Evolutionary conservation across 2,113 vertebrate genomes (phyloP).

Genomic region (Chloebia gouldiae): DNA sequence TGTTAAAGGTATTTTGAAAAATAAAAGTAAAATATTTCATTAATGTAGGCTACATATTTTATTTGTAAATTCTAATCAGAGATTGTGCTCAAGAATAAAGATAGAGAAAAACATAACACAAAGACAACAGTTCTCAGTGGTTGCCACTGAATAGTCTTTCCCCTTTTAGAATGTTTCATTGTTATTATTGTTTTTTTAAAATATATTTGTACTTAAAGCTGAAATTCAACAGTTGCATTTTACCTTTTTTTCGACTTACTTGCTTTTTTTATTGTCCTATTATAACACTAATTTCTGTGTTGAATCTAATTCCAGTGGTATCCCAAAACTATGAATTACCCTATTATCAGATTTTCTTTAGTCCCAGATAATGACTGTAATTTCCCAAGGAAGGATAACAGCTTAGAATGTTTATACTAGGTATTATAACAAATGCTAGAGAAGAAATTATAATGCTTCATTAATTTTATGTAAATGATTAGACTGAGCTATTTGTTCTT

Average conservation of each 20-base stretch:
- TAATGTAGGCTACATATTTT: not conserved
- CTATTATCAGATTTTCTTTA: not conserved
- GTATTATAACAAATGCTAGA: not conserved
- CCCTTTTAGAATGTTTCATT: not conserved
- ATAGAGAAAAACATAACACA: not conserved
- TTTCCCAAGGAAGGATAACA: not conserved
- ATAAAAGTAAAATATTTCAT: not conserved
- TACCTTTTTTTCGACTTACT: not conserved
- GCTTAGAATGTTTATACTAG: not conserved
- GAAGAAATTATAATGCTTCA: not conserved
- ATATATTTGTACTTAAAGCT: not conserved
- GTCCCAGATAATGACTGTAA: not conserved
- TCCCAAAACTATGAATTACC: not conserved
- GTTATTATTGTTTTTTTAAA: not conserved
- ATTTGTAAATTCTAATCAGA: not conserved
- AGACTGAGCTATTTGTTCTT: not conserved
- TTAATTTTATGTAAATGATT: constrained; percentile 9
- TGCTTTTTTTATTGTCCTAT: not conserved
- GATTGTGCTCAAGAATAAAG: not conserved
- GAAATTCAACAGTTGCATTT: not conserved
- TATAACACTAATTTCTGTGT: not conserved
- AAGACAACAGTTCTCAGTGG: not conserved
- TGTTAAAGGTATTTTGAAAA: not conserved
- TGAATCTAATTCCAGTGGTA: not conserved
- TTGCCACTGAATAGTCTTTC: not conserved